Conservation (phyloP, 2,113 vertebrate species). For the Salminus brasiliensis region DNA sequence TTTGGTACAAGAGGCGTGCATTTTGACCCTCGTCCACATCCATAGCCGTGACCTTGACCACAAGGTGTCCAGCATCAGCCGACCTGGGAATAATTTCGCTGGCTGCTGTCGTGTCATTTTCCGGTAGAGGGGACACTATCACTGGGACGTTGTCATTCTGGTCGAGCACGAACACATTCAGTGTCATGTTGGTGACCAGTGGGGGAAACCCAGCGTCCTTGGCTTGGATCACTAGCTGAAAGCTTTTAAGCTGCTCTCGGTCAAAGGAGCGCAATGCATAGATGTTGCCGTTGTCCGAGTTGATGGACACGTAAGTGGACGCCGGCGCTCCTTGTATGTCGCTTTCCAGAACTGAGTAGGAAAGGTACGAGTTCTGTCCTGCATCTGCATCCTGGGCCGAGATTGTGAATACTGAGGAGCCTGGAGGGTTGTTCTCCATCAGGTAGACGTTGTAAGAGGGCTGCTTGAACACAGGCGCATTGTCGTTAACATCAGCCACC, state of each 20-base stretch:
- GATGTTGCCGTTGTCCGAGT: slow-evolving; percentile 63
- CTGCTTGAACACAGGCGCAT: slow-evolving; percentile 39
- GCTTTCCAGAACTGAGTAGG: slow-evolving; percentile 58
- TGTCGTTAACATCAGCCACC: slow-evolving; percentile 47
- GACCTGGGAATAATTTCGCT: slow-evolving; percentile 73
- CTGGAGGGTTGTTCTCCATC: slow-evolving; percentile 38
- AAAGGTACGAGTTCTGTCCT: slow-evolving; percentile 55
- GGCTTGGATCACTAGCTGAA: slow-evolving; percentile 36
- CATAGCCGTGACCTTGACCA: slow-evolving; percentile 76
- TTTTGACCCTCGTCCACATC: slow-evolving; percentile 84
- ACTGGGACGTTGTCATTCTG: slow-evolving; percentile 82
- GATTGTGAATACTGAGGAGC: slow-evolving; percentile 32
- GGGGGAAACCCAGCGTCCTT: slow-evolving; percentile 28
- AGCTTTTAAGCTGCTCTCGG: slow-evolving; percentile 51
- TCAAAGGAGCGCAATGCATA: slow-evolving; percentile 62
- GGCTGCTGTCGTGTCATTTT: slow-evolving; percentile 75
- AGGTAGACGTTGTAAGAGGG: slow-evolving; percentile 36
- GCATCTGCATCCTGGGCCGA: slow-evolving; percentile 35
- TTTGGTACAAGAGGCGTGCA: slow-evolving; percentile 81
- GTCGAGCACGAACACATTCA: slow-evolving; percentile 44
- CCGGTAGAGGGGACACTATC: slow-evolving; percentile 72
- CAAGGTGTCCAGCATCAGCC: slow-evolving; percentile 78
- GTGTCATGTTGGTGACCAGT: slow-evolving; percentile 38
- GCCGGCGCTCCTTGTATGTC: slow-evolving; percentile 66
- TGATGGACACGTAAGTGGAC: slow-evolving; percentile 73